Percentiles rank a stretch among this genome's conserved stretches.
Conservation (phyloP, 1,140 invertebrate genomes). For the Drosophila tani region DNA sequence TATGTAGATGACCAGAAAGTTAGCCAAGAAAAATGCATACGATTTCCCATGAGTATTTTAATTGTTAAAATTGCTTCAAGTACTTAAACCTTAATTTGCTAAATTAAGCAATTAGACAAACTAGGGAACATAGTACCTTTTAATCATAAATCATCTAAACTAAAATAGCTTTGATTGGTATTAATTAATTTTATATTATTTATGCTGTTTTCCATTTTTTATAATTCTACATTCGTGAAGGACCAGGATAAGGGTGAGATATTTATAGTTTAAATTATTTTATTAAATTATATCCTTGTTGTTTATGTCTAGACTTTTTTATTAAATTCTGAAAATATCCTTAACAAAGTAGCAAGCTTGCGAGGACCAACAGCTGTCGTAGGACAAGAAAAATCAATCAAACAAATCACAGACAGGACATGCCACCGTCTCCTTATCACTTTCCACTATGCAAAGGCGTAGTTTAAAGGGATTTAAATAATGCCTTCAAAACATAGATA, state of each 20-base stretch:
- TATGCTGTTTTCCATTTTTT: no score
- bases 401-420: background rate
- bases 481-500: no score
- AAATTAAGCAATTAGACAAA: background rate
- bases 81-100: background rate
- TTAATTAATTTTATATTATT: background rate
- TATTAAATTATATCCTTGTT: background rate
- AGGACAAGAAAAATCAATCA: constrained; percentile 24
- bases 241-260: background rate
- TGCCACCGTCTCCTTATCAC: background rate
- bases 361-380: constrained; percentile 10
- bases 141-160: background rate
- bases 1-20: constrained; percentile 24
- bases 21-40: constrained; percentile 8
- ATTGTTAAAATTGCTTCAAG: background rate
- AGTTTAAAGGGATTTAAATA: background rate
- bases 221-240: no score
- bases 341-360: background rate
- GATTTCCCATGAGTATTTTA: background rate
- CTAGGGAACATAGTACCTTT: background rate
- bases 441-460: background rate
- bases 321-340: background rate
- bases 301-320: background rate
- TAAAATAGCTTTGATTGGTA: background rate
- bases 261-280: no score